Evolutionary conservation across 2,113 vertebrate species (phyloP), one percentile per base, ranked within the genome.

Genomic region (Megaceryle torquata): DNA sequence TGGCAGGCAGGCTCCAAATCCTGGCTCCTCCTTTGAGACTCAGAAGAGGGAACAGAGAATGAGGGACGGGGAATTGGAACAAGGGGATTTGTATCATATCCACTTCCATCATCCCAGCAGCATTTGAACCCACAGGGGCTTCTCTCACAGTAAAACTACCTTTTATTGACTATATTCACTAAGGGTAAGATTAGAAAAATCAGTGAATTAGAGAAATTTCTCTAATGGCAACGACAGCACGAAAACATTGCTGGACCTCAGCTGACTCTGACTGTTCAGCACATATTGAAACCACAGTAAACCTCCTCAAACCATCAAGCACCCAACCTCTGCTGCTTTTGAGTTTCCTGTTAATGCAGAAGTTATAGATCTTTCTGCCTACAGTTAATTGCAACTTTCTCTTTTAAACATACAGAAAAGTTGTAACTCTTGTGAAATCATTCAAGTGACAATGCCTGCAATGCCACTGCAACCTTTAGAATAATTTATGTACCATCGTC

Each of bases 1-100:
- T n/a, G 35, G 86, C 10, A 72, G 44, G 25, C 33, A 81, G 29
- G 24, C 2, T 8, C 5, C 79, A 71, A 85, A 86, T 59, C 24
- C 35, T 60, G 39, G 4, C 4, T 54, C 13, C 14, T 72, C 7
- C 16, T 88, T 2, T n/a, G 35, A 53, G 10, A 76, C 9, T 3
- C 0, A 1, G 20, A 67, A 61, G 9, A 5, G 5, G 41, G 28
- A 11, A 37, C 0, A 3, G 9, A 0, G 11, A 14, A 46, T 68
- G 24, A 80, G 35, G 6, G 33, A 37, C 48, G 60, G 24, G 29
- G 33, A 64, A 56, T 21, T 37, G 9, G 11, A 17, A 25, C 12
- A 60, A 5, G 22, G 17, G 15, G 8, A 37, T 37, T 37, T 37
- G 37, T 37, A 91, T 70, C 17, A 4, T 11, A 9, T 84, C 28